Evolutionary conservation across 2,797 vertebrate species (phyloP).

Genomic region (Poeciliopsis gracilis): DNA sequence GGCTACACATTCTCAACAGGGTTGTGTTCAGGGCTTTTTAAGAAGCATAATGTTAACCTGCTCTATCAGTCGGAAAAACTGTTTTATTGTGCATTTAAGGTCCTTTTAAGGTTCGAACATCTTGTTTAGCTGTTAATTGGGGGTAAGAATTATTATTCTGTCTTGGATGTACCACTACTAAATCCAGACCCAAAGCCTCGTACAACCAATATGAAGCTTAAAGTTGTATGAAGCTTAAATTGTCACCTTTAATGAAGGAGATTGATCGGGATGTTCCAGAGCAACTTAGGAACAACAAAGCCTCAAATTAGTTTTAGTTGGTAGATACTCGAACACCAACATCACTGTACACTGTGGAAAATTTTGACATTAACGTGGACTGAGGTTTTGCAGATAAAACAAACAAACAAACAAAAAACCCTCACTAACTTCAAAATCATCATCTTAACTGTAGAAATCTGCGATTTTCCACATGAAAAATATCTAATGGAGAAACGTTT

Average conservation of each 20-base stretch:
- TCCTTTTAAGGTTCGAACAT: not conserved
- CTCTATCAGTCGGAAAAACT: not conserved
- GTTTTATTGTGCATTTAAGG: not conserved
- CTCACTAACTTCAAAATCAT: not conserved
- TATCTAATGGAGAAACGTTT: not conserved
- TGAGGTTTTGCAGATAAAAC: not conserved
- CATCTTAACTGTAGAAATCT: not conserved
- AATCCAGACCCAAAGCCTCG: not conserved
- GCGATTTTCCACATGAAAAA: not conserved
- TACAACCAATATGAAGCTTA: not conserved
- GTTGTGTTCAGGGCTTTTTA: not conserved
- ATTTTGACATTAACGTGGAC: not conserved
- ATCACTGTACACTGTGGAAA: not conserved
- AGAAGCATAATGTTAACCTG: not conserved
- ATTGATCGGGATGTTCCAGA: not conserved
- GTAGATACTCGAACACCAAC: not conserved
- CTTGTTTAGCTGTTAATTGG: not conserved
- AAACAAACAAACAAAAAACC: too few relatives aligned
- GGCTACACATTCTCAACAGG: not conserved
- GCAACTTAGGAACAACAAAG: not conserved
- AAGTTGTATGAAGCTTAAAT: not conserved
- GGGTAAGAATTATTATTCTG: not conserved
- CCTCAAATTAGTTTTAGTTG: not conserved
- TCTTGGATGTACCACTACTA: not conserved
- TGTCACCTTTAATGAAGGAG: not conserved